Evolutionary conservation across 2,113 vertebrate species (phyloP), one percentile per base, ranked within the genome.

Genomic region (Rhinogobius similis): DNA sequence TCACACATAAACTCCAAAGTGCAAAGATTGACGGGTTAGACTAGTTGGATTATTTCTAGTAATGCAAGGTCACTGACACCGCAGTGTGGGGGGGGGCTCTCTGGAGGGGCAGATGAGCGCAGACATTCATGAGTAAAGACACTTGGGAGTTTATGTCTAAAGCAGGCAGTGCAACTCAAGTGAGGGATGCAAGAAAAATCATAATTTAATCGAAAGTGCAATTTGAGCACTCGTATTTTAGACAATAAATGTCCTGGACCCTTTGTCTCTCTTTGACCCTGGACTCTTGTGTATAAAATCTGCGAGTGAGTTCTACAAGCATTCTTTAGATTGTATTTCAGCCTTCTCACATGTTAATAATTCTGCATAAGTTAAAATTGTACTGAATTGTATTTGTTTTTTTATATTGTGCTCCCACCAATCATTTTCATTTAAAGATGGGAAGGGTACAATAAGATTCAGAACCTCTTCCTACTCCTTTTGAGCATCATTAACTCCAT

Each of bases 11-110:
- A 50, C 10, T 20, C 38, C 62, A 71, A 24, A 63, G 55, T 14
- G 23, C 18, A 43, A 44, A 26, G 21, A 39, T 10, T 41, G n/a
- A 26, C 26, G 14, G 73, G 71, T 48, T 64, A 24, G 48, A 39
- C 0, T 27, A 53, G 68, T 63, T 48, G 61, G 78, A 76, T 81
- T 79, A 84, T 70, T 69, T 71, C 43, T 27, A 50, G 68, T 75
- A 79, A 84, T 43, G 21, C 16, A 12, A 65, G 67, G 43, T 14
- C 50, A 48, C 16, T 55, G 75, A 72, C 70, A 52, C 0, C 0
- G 3, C 4, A 21, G 3, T 27, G 53, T 26, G 13, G 6, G 9
- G 39, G 26, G 7, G 27, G 46, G 27, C 24, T 53, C 55, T 2
- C 10, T 5, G 29, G 8, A 43, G 14, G 41, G n/a, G 23, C 14